phyloP scores from a whole-genome alignment of 1,140 invertebrate genomes.

The Pemphigus obesinymphae region DNA sequence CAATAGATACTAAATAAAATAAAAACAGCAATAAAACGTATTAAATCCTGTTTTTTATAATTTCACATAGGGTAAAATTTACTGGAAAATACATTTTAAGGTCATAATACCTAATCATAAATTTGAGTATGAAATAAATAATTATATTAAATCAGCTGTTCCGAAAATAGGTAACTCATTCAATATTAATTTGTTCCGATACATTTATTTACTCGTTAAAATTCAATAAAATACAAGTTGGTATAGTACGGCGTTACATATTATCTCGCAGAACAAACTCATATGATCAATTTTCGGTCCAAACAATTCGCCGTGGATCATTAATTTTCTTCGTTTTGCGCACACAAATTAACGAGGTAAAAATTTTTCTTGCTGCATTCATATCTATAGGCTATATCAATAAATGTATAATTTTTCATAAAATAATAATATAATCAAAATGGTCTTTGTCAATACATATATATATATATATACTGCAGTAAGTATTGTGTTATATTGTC shows the following conservation, averaged over 20 bases:
- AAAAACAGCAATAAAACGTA: too few species aligned
- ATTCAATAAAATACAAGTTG: neutral
- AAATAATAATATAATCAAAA: neutral
- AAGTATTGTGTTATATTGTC: too few species aligned
- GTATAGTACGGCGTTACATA: neutral
- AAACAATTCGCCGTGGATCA: neutral
- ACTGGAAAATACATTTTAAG: neutral
- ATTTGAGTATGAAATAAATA: neutral
- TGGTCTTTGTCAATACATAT: neutral
- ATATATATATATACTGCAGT: too few species aligned
- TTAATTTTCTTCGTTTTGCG: conserved; percentile 3
- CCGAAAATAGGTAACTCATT: neutral
- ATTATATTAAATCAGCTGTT: neutral
- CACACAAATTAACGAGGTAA: neutral
- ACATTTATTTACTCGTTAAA: neutral
- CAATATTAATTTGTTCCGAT: conserved; percentile 13
- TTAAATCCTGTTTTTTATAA: too few species aligned
- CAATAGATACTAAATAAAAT: too few species aligned
- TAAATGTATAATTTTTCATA: neutral
- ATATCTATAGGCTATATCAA: too few species aligned
- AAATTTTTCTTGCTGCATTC: neutral
- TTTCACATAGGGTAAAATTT: too few species aligned
- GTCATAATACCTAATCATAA: neutral
- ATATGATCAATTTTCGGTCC: neutral
- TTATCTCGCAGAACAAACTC: neutral